Evolutionary conservation across 1,140 invertebrate genomes (phyloP).

Genomic region (Eupeodes corollae): DNA sequence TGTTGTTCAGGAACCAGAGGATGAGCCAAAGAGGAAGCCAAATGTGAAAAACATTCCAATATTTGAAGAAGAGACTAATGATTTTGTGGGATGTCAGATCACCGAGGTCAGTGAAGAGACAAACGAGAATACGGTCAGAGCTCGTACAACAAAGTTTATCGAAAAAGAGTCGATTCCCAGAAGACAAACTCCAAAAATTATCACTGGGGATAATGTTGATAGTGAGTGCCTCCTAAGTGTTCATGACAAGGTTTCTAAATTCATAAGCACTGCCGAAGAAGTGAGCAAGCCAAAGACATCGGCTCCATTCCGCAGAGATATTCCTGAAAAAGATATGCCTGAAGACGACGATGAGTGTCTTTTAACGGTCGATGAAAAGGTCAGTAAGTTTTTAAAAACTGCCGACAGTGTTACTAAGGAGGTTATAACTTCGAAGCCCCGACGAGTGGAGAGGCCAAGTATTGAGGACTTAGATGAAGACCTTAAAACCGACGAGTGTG

Average conservation of each 20-base stretch:
- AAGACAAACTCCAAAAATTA: constrained; percentile 21
- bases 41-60: constrained; percentile 35
- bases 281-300: constrained; percentile 30
- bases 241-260: constrained; percentile 49
- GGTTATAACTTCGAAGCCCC: constrained; percentile 33
- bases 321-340: constrained; percentile 33
- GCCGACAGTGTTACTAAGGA: constrained; percentile 45
- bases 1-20: constrained; percentile 57
- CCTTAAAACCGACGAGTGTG: constrained; percentile 43
- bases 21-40: constrained; percentile 40
- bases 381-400: constrained; percentile 49
- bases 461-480: constrained; percentile 44
- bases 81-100: constrained; percentile 31
- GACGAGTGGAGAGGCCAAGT: constrained; percentile 40
- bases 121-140: neutral
- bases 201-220: constrained; percentile 13
- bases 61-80: constrained; percentile 31
- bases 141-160: neutral
- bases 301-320: constrained; percentile 21
- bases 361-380: constrained; percentile 53
- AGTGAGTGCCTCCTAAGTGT: constrained; percentile 47
- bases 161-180: constrained; percentile 24
- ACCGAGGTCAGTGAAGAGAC: constrained; percentile 22
- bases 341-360: constrained; percentile 50
- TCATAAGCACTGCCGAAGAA: constrained; percentile 39